A percentile compares a stretch with the other conserved stretches of the same genome.
These are phyloP conservation scores for Venustoraphidia nigricollis DNA, from an alignment of 2,888 invertebrate genomes.

Conservation along the genomic window DNA sequence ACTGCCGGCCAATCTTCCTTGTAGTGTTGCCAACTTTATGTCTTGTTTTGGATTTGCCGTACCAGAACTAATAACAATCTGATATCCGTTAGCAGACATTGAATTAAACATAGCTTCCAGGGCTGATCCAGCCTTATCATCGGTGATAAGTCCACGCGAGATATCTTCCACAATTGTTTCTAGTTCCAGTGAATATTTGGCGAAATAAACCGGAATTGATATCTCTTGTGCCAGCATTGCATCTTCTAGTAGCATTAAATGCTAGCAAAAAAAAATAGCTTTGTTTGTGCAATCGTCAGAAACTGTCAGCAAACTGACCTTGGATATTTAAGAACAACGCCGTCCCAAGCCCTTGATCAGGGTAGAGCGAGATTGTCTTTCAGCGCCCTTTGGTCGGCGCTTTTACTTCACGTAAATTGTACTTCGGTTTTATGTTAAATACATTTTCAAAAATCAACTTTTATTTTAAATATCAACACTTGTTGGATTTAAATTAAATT, in stretches of 20 bases:
- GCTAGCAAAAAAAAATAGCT: constrained; percentile 35
- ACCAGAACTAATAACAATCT: constrained; percentile 68
- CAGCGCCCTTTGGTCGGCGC: too few species aligned
- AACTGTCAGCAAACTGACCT: too few species aligned
- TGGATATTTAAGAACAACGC: too few species aligned
- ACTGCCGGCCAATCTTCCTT: constrained; percentile 68
- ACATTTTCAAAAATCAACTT: too few species aligned
- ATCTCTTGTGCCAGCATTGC: constrained; percentile 67
- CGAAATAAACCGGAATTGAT: constrained; percentile 77
- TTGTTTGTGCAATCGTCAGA: too few species aligned
- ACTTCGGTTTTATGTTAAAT: too few species aligned
- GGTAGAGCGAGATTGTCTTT: too few species aligned
- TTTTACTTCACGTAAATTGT: too few species aligned
- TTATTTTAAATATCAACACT: too few species aligned
- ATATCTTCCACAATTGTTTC: constrained; percentile 63
- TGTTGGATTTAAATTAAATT: too few species aligned
- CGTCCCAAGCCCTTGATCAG: too few species aligned
- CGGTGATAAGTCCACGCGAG: constrained; percentile 46
- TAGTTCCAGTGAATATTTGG: constrained; percentile 56
- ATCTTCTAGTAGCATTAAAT: constrained; percentile 63
- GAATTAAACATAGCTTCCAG: constrained; percentile 70
- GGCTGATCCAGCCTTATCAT: constrained; percentile 61
- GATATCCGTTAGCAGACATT: constrained; percentile 90
- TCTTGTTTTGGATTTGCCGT: constrained; percentile 57
- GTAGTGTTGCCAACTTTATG: constrained; percentile 71